A percentile compares a stretch with the other conserved stretches of the same genome.
phyloP scores from a whole-genome alignment of 92 coral and sea anemone species.

The Micromussa lordhowensis region DNA sequence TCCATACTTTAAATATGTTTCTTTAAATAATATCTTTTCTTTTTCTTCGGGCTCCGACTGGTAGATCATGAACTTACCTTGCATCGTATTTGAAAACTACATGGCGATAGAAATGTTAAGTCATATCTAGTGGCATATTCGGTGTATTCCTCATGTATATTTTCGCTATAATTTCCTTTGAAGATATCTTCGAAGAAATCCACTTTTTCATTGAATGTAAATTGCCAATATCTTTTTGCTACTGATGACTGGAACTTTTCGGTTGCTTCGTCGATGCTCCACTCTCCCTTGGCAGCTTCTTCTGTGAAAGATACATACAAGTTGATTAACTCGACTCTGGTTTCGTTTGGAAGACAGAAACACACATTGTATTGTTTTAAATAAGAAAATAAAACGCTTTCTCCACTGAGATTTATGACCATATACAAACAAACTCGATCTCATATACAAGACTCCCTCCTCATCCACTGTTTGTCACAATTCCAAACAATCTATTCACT shows the following conservation, averaged over 20 bases:
- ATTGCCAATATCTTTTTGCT: neutral
- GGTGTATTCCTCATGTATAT: neutral
- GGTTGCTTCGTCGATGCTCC: conserved; percentile 5
- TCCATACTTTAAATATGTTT: no score
- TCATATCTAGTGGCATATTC: conserved; percentile 11
- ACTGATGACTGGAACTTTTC: neutral
- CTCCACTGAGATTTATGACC: no score
- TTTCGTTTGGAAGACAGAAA: no score
- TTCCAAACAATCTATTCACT: no score
- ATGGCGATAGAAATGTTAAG: neutral
- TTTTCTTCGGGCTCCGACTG: neutral
- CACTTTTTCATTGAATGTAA: neutral
- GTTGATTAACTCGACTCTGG: neutral
- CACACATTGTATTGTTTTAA: no score
- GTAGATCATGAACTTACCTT: conserved; percentile 7
- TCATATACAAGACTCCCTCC: no score
- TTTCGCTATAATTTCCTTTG: neutral
- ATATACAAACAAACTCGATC: no score
- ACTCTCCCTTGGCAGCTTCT: neutral
- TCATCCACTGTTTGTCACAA: no score
- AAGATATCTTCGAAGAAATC: neutral
- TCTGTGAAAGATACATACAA: neutral
- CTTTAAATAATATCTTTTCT: no score
- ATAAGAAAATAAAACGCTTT: no score
- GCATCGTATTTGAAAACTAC: neutral